These are phyloP conservation scores for Hanleya hanleyi DNA, from an alignment of 2,888 invertebrate genomes.

Conservation along the genomic window DNA sequence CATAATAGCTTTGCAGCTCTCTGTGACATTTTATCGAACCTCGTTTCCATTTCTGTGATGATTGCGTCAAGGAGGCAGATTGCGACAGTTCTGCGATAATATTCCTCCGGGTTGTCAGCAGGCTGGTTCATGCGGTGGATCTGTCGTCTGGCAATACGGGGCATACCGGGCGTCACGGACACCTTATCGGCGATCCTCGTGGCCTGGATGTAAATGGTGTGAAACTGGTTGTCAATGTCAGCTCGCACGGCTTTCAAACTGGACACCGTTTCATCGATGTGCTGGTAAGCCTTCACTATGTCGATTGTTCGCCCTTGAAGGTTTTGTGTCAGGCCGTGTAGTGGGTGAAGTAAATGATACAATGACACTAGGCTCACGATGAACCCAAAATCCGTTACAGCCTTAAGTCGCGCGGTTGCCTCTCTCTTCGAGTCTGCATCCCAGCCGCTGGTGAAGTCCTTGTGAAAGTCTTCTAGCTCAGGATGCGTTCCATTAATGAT, in stretches of 20 bases:
- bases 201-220: not conserved
- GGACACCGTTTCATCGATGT: not conserved
- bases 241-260: not conserved
- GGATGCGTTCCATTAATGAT: slow-evolving; percentile 14
- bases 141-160: not conserved
- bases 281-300: slow-evolving; percentile 10
- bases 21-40: too few species aligned
- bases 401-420: not conserved
- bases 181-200: not conserved
- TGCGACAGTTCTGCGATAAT: not conserved
- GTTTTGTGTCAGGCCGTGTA: slow-evolving; percentile 6
- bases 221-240: slow-evolving; percentile 16
- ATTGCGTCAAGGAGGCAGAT: not conserved
- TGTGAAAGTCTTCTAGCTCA: not conserved
- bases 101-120: not conserved
- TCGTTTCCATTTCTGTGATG: slow-evolving; percentile 1
- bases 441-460: slow-evolving; percentile 8
- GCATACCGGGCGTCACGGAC: not conserved
- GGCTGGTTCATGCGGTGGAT: not conserved
- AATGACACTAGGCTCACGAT: slow-evolving; percentile 11
- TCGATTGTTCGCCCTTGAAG: slow-evolving; percentile 12
- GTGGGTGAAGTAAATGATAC: slow-evolving; percentile 12
- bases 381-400: slow-evolving; percentile 16
- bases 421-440: not conserved
- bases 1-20: not conserved